Conservation (phyloP, 2,888 invertebrate species). For the Phaedon cochleariae region DNA sequence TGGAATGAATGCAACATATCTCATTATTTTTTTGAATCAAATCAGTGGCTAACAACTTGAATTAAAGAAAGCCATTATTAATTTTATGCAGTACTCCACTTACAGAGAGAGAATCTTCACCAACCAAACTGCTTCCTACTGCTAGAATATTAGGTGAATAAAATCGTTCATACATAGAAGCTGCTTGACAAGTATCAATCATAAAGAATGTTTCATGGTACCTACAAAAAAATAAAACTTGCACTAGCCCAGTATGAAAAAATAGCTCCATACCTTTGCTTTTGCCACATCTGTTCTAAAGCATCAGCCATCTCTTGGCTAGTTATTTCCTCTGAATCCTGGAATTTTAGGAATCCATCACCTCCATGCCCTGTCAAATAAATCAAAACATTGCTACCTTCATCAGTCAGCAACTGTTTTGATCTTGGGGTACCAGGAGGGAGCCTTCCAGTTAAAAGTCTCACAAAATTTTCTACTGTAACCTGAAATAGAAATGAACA, state of each 20-base stretch:
- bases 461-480: slow-evolving; percentile 98
- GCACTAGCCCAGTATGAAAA: not conserved
- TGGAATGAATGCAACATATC: too few relatives aligned
- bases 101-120: slow-evolving; percentile 97
- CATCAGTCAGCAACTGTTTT: slow-evolving; percentile 93
- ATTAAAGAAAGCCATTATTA: too few relatives aligned
- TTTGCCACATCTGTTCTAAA: slow-evolving; percentile 99
- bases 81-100: slow-evolving; percentile 52
- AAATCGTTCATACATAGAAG: slow-evolving; percentile 97
- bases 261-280: slow-evolving; percentile 78
- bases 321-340: slow-evolving; percentile 98
- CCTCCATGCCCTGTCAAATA: slow-evolving; percentile 98
- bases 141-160: slow-evolving; percentile 98
- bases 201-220: slow-evolving; percentile 99
- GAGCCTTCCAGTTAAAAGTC: slow-evolving; percentile 91
- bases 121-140: slow-evolving; percentile 95
- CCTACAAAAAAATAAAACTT: slow-evolving; percentile 62
- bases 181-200: slow-evolving; percentile 99
- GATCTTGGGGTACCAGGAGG: slow-evolving; percentile 94
- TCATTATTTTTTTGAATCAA: too few relatives aligned
- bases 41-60: too few relatives aligned
- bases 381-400: slow-evolving; percentile 95
- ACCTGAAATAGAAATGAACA: slow-evolving; percentile 70
- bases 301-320: slow-evolving; percentile 98
- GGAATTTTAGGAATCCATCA: slow-evolving; percentile 98